These are phyloP conservation scores for Synergus umbraculus DNA, from an alignment of 2,888 invertebrate species.

Conservation along the genomic window DNA sequence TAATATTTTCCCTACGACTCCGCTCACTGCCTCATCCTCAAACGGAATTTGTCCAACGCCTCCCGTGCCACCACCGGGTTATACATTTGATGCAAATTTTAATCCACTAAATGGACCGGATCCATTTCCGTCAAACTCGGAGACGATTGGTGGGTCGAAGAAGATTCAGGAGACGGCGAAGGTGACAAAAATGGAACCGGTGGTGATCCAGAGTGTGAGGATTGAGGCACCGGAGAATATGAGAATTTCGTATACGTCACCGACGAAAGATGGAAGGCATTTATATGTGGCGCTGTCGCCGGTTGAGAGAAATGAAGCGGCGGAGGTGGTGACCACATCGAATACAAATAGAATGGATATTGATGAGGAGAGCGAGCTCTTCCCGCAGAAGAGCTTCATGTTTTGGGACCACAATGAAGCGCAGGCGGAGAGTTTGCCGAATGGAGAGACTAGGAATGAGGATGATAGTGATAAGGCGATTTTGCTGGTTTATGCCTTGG, in stretches of 20 bases:
- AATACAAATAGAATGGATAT: slow-evolving; percentile 74
- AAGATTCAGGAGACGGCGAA: slow-evolving; percentile 68
- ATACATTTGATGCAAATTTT: slow-evolving; percentile 71
- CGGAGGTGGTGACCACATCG: slow-evolving; percentile 75
- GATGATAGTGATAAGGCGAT: slow-evolving; percentile 72
- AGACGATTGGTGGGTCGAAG: slow-evolving; percentile 66
- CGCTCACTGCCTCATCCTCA: slow-evolving; percentile 70
- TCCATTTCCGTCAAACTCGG: slow-evolving; percentile 73
- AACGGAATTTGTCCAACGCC: slow-evolving; percentile 69
- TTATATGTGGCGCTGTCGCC: slow-evolving; percentile 71
- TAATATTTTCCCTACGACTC: slow-evolving; percentile 64
- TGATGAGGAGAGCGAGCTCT: slow-evolving; percentile 73
- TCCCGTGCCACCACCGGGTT: slow-evolving; percentile 60
- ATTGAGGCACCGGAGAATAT: slow-evolving; percentile 71
- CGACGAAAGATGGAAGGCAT: slow-evolving; percentile 71
- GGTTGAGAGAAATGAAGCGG: slow-evolving; percentile 48
- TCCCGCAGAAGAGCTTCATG: slow-evolving; percentile 76
- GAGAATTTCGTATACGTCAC: slow-evolving; percentile 66
- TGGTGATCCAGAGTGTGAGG: slow-evolving; percentile 70
- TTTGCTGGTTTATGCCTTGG: slow-evolving; percentile 80
- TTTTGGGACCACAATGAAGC: slow-evolving; percentile 82
- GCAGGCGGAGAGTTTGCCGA: slow-evolving; percentile 79
- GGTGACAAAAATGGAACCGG: slow-evolving; percentile 68
- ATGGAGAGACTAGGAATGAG: slow-evolving; percentile 77
- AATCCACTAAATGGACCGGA: slow-evolving; percentile 70